phyloP scores from a whole-genome alignment of 2,888 invertebrate species.

The Nebria brevicollis region DNA sequence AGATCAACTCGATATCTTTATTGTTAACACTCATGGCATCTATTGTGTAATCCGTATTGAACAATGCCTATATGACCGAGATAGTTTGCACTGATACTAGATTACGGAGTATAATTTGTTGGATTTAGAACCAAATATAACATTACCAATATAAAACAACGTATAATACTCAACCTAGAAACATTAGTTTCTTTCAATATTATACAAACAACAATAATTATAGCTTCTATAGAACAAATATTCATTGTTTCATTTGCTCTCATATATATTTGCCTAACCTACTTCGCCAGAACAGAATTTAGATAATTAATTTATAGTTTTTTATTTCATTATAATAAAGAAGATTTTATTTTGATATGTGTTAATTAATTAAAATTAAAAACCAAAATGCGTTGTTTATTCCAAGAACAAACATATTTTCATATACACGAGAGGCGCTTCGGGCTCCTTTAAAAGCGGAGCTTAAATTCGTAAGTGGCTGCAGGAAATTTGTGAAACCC shows the following conservation, averaged over 20 bases:
- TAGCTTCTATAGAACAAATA: background rate
- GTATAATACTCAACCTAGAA: slow-evolving; percentile 19
- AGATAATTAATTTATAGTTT: too few relatives aligned
- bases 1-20: slow-evolving; percentile 37
- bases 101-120: slow-evolving; percentile 36
- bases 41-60: slow-evolving; percentile 38
- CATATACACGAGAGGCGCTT: too few relatives aligned
- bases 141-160: slow-evolving; percentile 18
- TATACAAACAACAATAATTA: background rate
- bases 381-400: too few relatives aligned
- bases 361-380: too few relatives aligned
- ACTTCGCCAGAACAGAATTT: too few relatives aligned
- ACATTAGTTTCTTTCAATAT: slow-evolving; percentile 38
- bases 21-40: slow-evolving; percentile 30
- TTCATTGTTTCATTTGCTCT: slow-evolving; percentile 5
- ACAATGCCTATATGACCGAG: slow-evolving; percentile 41
- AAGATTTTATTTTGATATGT: too few relatives aligned
- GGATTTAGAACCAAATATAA: slow-evolving; percentile 31
- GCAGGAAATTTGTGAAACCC: too few relatives aligned
- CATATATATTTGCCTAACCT: background rate
- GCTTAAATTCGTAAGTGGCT: too few relatives aligned
- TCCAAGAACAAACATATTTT: too few relatives aligned
- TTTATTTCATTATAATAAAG: too few relatives aligned
- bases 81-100: slow-evolving; percentile 40
- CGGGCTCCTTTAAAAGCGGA: too few relatives aligned